Percentiles rank a stretch among this genome's conserved stretches.
Evolutionary conservation across 2,113 vertebrate species (phyloP).

Genomic region (Herpetotheres cachinnans): DNA sequence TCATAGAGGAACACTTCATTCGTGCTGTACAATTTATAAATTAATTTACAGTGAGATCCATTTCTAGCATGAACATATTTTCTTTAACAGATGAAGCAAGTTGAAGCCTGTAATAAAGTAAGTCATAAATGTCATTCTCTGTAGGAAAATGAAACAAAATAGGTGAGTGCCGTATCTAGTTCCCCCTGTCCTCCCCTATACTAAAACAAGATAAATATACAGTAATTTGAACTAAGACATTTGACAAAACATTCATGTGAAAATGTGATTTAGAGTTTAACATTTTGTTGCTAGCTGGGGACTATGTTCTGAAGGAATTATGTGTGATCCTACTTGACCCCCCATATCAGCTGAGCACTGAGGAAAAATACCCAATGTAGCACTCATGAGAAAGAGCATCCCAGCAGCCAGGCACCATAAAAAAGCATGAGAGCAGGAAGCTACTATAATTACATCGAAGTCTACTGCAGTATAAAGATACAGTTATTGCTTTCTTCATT

Average conservation of each 20-base stretch:
- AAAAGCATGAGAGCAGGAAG: background rate
- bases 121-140: background rate
- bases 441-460: background rate
- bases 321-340: background rate
- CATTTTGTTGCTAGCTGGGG: background rate
- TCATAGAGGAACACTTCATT: background rate
- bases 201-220: background rate
- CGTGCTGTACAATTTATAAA: background rate
- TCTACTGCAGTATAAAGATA: background rate
- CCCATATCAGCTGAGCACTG: background rate
- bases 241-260: background rate
- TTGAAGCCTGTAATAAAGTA: background rate
- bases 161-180: background rate
- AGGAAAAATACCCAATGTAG: background rate
- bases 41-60: background rate
- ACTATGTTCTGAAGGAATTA: background rate
- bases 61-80: background rate
- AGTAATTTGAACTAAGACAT: background rate
- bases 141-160: background rate
- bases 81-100: background rate
- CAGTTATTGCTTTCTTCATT: background rate
- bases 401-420: background rate
- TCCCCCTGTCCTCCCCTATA: background rate
- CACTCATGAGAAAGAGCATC: background rate
- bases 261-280: background rate